These are phyloP conservation scores for Leuciscus idus DNA, from an alignment of 2,113 vertebrate species.

Conservation along the genomic window DNA sequence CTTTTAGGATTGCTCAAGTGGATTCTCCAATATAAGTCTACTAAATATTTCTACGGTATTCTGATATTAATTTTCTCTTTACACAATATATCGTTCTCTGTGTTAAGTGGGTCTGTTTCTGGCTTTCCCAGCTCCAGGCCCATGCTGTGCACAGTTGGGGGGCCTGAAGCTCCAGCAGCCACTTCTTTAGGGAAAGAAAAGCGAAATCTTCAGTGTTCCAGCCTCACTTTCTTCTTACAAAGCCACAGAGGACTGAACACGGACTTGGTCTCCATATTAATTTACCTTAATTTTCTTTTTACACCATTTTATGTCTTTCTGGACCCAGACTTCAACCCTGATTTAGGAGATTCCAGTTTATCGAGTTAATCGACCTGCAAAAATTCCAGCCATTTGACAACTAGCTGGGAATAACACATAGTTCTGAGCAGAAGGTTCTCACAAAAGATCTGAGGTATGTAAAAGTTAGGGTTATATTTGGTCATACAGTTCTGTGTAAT, in stretches of 20 bases:
- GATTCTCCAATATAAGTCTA: neutral
- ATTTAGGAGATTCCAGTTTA: neutral
- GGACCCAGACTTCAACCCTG: neutral
- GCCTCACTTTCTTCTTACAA: constrained; percentile 17
- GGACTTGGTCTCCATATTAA: neutral
- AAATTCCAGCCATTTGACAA: neutral
- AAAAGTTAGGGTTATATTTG: neutral
- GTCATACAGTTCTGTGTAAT: neutral
- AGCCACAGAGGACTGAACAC: constrained; percentile 18
- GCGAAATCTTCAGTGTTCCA: constrained; percentile 7
- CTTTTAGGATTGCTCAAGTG: neutral
- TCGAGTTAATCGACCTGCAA: neutral
- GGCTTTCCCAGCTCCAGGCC: constrained; percentile 26
- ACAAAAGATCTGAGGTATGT: constrained; percentile 15
- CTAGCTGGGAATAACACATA: neutral
- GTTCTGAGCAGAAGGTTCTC: neutral
- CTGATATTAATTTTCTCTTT: neutral
- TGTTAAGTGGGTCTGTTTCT: neutral
- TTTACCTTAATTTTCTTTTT: neutral
- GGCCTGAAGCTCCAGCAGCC: constrained; percentile 24
- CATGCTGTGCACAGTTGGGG: constrained; percentile 46
- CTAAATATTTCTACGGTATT: constrained; percentile 1
- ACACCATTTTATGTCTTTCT: neutral
- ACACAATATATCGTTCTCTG: neutral
- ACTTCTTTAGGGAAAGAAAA: constrained; percentile 31